Evolutionary conservation across 1,140 invertebrate species (phyloP).

Genomic region (Drosophila quadrilineata): DNA sequence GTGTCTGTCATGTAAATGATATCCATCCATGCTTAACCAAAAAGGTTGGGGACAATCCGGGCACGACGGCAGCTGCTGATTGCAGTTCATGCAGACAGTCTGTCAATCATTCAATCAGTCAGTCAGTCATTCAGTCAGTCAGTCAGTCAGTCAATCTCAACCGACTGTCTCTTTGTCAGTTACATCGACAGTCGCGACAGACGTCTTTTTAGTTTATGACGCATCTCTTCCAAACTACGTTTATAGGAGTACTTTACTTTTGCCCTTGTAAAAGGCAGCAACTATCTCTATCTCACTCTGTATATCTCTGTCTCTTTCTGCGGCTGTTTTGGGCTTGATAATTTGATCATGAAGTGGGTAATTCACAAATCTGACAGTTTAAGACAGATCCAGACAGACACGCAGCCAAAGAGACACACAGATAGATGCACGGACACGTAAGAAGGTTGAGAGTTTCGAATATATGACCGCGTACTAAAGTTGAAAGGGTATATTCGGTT

Average conservation of each 20-base stretch:
- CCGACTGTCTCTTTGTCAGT: neutral
- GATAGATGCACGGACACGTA: neutral
- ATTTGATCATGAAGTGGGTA: constrained; percentile 27
- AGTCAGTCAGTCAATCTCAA: neutral
- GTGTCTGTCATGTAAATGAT: constrained; percentile 55
- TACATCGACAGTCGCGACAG: neutral
- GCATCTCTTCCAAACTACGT: neutral
- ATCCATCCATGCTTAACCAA: no score
- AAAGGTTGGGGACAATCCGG: constrained; percentile 15
- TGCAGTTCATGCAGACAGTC: constrained; percentile 29
- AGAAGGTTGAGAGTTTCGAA: neutral
- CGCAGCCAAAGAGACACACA: no score
- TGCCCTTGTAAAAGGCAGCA: constrained; percentile 20
- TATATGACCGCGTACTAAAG: no score
- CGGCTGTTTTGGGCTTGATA: constrained; percentile 13
- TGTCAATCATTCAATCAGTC: neutral
- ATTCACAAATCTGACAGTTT: constrained; percentile 20
- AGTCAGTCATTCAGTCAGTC: neutral
- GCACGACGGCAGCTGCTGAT: constrained; percentile 21
- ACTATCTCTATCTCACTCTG: no score
- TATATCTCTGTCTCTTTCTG: no score
- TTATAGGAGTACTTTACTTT: neutral
- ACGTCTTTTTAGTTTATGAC: constrained; percentile 14
- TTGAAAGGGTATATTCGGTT: no score
- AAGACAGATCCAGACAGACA: no score